A percentile compares a stretch with the other conserved stretches of the same genome.
phyloP scores from a whole-genome alignment of 1,140 invertebrate genomes.

The Drosophila parvula region DNA sequence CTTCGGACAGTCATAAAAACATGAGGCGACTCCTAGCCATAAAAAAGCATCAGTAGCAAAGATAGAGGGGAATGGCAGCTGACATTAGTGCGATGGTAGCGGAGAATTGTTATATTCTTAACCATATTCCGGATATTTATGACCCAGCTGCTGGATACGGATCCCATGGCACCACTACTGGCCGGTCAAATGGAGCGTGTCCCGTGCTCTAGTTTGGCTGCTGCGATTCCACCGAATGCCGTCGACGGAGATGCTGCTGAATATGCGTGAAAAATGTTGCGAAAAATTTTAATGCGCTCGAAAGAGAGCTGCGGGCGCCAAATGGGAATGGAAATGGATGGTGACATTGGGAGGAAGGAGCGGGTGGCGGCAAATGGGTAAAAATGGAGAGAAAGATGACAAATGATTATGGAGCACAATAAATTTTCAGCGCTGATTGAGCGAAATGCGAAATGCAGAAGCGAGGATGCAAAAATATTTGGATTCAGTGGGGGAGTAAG shows the following conservation, averaged over 20 bases:
- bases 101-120: constrained; percentile 77
- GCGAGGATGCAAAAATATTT: constrained; percentile 46
- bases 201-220: constrained; percentile 45
- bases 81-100: constrained; percentile 34
- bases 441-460: constrained; percentile 64
- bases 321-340: constrained; percentile 66
- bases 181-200: constrained; percentile 52
- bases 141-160: constrained; percentile 42
- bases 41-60: constrained; percentile 40
- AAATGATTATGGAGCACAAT: constrained; percentile 80
- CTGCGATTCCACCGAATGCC: constrained; percentile 17
- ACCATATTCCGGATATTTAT: constrained; percentile 79
- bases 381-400: constrained; percentile 70
- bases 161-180: constrained; percentile 12
- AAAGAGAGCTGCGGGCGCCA: constrained; percentile 61
- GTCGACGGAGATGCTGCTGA: constrained; percentile 33
- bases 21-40: constrained; percentile 8
- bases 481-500: constrained; percentile 30
- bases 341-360: neutral
- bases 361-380: constrained; percentile 9
- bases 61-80: constrained; percentile 24
- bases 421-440: constrained; percentile 76
- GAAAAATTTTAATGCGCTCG: constrained; percentile 76
- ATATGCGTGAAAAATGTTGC: constrained; percentile 80
- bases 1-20: constrained; percentile 36